A percentile compares a stretch with the other conserved stretches of the same genome.
Conservation (phyloP, 2,113 vertebrate genomes). For the Brachyhypopomus occidentalis region DNA sequence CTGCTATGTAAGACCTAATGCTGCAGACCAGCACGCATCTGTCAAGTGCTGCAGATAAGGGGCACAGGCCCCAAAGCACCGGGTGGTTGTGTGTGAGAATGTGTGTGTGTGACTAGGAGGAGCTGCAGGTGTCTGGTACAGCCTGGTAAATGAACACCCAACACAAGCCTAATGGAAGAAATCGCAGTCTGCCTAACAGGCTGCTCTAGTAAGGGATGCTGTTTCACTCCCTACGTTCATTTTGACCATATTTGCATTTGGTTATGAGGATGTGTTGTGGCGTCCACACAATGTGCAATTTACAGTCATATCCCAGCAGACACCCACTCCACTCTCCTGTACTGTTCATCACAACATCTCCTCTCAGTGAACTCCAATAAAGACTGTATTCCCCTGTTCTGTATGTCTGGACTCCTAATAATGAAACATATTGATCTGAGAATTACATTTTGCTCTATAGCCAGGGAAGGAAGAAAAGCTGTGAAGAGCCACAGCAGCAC, state of each 20-base stretch:
- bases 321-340: constrained; percentile 22
- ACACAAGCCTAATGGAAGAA: too few species aligned
- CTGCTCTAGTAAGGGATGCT: neutral
- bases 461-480: constrained; percentile 37
- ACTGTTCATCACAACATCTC: constrained; percentile 58
- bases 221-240: neutral
- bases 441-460: constrained; percentile 69
- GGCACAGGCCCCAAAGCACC: neutral
- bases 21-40: neutral
- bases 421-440: constrained; percentile 79
- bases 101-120: neutral
- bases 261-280: neutral
- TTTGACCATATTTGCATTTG: constrained; percentile 20
- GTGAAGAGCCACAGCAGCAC: neutral
- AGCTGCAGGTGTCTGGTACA: too few species aligned
- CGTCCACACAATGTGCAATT: constrained; percentile 29
- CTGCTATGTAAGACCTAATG: neutral
- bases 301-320: constrained; percentile 49
- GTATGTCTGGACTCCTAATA: constrained; percentile 71
- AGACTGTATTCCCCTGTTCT: constrained; percentile 72
- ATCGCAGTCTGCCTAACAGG: neutral
- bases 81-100: constrained; percentile 15
- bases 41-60: neutral
- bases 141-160: too few species aligned
- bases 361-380: constrained; percentile 75